Evolutionary conservation across 2,888 invertebrate species (phyloP), one percentile per base, ranked within the genome.

Genomic region (Cetonia aurata): DNA sequence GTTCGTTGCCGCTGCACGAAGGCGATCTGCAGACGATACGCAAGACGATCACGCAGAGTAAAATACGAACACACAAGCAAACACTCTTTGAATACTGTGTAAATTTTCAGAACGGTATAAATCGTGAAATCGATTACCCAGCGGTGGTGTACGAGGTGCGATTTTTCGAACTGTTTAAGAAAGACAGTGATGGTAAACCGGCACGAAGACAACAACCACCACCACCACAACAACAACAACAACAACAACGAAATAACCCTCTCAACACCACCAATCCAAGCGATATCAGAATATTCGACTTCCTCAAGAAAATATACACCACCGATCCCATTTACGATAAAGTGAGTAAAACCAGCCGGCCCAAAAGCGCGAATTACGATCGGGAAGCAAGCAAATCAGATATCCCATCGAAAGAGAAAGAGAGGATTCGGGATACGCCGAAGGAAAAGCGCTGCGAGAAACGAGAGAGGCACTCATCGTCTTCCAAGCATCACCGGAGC

Each of bases 71-170:
- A 55, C 1, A 25, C 25, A 25, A 4, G 37, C 46, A 62, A 70
- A 62, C 70, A 42, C 69, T 50, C 60, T 71, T 74, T 72, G 73
- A 73, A 73, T 62, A 70, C 67, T 75, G 75, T 73, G 70, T 74
- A 67, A 71, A 75, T 75, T 76, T 76, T 75, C 76, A 75, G 76
- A 75, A 73, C 70, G 72, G 68, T 42, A 60, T 72, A 60, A 67
- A 17, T 67, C 46, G 57, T 53, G 68, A 37, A 37, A 48, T 31
- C 69, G 44, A 66, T 19, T 25, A 17, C 10, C 19, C 17, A 4
- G 15, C 33, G 12, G 60, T 17, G 12, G 60, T 67, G 3, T 68
- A 68, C 57, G 69, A 72, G 55, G 73, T 76, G 55, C 67, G 70
- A 15, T 74, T 74, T 67, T 76, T 76, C 70, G 73, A 73, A 57